Percentiles rank a stretch among this genome's conserved stretches.
phyloP scores from a whole-genome alignment of 2,888 invertebrate species.

The Xylophagus ater region DNA sequence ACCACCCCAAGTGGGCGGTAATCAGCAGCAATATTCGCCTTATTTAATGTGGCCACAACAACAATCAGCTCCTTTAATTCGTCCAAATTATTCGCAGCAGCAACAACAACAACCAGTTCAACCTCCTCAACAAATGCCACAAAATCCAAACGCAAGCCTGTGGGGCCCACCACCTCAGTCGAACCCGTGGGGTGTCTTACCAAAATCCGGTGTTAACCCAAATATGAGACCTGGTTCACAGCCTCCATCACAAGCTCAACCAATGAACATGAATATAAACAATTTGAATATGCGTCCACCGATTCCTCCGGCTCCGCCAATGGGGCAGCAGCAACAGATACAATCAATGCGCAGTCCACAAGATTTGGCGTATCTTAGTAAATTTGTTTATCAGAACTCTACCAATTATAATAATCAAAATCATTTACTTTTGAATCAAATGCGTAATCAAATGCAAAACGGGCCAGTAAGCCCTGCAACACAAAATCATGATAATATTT shows the following conservation, averaged over 20 bases:
- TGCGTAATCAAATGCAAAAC: conserved; percentile 24
- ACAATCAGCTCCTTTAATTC: conserved; percentile 15
- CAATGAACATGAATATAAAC: conserved; percentile 16
- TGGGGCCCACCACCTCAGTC: conserved; percentile 39
- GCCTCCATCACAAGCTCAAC: conserved; percentile 14
- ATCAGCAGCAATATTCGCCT: conserved; percentile 28
- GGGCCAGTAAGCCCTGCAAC: conserved; percentile 36
- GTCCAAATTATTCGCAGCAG: conserved; percentile 18
- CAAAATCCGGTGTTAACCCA: conserved; percentile 24
- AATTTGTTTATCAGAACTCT: conserved; percentile 18
- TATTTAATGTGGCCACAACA: conserved; percentile 35
- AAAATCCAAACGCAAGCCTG: conserved; percentile 36
- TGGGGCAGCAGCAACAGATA: conserved; percentile 21
- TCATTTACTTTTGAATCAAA: conserved; percentile 18
- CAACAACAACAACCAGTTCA: conserved; percentile 22
- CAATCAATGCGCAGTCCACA: conserved; percentile 19
- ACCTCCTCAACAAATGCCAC: conserved; percentile 19
- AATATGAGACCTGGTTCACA: conserved; percentile 16
- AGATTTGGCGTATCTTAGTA: conserved; percentile 18
- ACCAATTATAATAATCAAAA: conserved; percentile 22
- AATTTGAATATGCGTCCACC: conserved; percentile 17
- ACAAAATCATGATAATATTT: conserved; percentile 23
- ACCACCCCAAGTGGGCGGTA: conserved; percentile 13
- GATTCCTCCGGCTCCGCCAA: conserved; percentile 17
- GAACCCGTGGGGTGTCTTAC: conserved; percentile 37